A percentile compares a stretch with the other conserved stretches of the same genome.
These are phyloP conservation scores for Stegana nigrithorax DNA, from an alignment of 2,888 invertebrate genomes.

Conservation along the genomic window DNA sequence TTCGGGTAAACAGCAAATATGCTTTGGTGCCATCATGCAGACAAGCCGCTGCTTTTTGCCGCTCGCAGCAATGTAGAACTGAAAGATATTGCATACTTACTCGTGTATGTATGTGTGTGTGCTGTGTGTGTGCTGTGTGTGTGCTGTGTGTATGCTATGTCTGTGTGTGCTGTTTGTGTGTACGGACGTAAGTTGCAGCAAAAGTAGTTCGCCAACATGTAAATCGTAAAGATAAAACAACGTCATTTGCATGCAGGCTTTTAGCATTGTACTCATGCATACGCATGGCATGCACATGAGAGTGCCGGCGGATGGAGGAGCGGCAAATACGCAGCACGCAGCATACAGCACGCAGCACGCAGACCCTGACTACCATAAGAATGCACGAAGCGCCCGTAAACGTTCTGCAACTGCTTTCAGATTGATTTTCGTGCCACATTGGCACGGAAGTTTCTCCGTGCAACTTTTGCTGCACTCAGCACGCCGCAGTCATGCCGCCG, in stretches of 20 bases:
- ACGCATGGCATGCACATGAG: background rate
- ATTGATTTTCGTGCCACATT: conserved; percentile 34
- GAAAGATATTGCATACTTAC: background rate
- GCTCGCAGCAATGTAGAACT: background rate
- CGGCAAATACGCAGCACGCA: background rate
- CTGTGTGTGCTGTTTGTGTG: no score
- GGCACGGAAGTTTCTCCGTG: background rate
- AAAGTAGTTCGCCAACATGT: no score
- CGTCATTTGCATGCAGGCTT: background rate
- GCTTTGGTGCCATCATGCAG: no score
- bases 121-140: no score
- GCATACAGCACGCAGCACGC: background rate
- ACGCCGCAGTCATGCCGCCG: background rate
- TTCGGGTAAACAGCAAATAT: background rate
- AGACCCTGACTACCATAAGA: background rate
- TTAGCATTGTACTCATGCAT: background rate
- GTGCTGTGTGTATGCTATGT: no score
- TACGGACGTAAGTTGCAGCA: no score
- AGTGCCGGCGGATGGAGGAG: background rate
- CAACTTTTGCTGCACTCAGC: no score
- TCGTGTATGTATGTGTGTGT: no score
- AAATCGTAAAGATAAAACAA: background rate
- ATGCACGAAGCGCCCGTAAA: conserved; percentile 3
- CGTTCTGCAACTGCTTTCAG: conserved; percentile 33
- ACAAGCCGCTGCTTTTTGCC: background rate